These are phyloP conservation scores for Rattus rattus DNA, from an alignment of 2,113 vertebrate species.

Conservation along the genomic window DNA sequence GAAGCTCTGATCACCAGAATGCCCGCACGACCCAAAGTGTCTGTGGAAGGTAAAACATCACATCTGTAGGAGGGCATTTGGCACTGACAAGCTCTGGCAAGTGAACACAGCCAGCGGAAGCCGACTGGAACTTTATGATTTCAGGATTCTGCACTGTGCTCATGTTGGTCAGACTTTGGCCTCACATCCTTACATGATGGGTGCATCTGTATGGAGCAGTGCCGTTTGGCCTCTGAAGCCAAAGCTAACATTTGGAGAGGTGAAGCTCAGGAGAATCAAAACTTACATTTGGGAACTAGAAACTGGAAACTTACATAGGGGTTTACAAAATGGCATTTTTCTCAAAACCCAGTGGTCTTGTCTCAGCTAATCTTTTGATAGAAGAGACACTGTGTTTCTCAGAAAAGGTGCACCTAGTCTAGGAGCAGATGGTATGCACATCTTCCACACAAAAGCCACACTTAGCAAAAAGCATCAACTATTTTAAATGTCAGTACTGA, in stretches of 20 bases:
- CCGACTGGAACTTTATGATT: background rate
- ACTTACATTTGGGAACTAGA: background rate
- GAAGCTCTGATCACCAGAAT: background rate
- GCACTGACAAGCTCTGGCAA: background rate
- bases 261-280: background rate
- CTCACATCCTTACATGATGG: background rate
- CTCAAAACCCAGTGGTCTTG: background rate
- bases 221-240: background rate
- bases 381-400: background rate
- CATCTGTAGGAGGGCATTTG: background rate
- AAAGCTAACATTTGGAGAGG: background rate
- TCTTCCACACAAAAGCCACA: background rate
- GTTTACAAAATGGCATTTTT: background rate
- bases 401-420: background rate
- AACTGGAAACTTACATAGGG: background rate
- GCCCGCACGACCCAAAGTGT: background rate
- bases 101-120: no score
- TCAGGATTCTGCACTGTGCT: background rate
- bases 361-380: background rate
- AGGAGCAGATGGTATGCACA: accelerated
- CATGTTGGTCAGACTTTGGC: background rate
- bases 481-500: background rate
- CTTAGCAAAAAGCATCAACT: background rate
- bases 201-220: background rate
- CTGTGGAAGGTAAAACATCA: background rate